Percentiles rank a stretch among this genome's conserved stretches.
These are phyloP conservation scores for Podarcis muralis DNA, from an alignment of 2,113 vertebrate genomes.

Conservation along the genomic window DNA sequence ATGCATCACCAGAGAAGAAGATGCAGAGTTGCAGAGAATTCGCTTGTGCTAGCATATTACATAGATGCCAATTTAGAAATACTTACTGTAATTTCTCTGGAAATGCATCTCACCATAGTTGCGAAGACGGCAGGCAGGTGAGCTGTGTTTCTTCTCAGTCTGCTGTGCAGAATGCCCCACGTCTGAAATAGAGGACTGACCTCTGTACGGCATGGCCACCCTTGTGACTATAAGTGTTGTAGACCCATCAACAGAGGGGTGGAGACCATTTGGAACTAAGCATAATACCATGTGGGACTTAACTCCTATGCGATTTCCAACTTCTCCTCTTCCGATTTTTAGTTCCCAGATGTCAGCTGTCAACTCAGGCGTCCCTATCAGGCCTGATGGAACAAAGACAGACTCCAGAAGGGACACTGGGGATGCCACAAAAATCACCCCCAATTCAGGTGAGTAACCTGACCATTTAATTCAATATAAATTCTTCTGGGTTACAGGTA, in stretches of 20 bases:
- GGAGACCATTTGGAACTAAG: neutral
- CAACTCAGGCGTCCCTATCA: neutral
- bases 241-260: neutral
- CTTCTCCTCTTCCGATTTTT: neutral
- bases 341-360: slow-evolving; percentile 18
- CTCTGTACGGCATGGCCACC: no score
- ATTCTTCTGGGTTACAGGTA: neutral
- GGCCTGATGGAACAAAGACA: neutral
- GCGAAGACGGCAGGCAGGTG: no score
- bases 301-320: neutral
- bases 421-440: neutral
- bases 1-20: neutral
- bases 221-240: neutral
- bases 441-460: slow-evolving; percentile 6
- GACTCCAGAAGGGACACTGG: neutral
- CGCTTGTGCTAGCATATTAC: no score
- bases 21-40: neutral
- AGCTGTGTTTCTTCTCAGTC: no score
- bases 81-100: no score
- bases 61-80: no score
- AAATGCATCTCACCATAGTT: no score
- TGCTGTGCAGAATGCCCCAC: no score
- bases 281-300: neutral
- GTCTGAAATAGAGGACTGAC: no score
- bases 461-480: no score